Percentiles rank a stretch among this genome's conserved stretches.
Conservation (phyloP, 2,888 invertebrate genomes). For the Galerucella calmariensis region DNA sequence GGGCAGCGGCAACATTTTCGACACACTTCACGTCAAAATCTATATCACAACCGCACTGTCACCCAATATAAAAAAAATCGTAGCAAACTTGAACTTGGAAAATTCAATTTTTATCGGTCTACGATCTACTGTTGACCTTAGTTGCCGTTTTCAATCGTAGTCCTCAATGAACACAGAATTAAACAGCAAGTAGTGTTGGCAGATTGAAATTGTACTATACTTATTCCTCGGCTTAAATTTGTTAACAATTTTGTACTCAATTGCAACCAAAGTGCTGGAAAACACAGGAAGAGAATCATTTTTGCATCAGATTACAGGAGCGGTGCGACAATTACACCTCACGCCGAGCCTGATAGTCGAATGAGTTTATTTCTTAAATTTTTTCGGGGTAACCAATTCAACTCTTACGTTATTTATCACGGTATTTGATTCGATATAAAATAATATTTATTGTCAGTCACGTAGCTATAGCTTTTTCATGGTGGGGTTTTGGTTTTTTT, state of each 20-base stretch:
- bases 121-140: conserved; percentile 26
- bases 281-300: background rate
- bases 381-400: too few relatives aligned
- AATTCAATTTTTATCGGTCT: conserved; percentile 19
- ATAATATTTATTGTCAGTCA: too few relatives aligned
- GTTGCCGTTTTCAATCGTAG: conserved; percentile 15
- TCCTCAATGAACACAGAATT: conserved; percentile 16
- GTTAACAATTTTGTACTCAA: conserved; percentile 2
- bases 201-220: conserved; percentile 10
- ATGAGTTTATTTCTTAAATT: too few relatives aligned
- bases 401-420: too few relatives aligned
- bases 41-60: conserved; percentile 9
- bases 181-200: background rate
- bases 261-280: conserved; percentile 1
- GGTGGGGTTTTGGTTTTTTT: too few relatives aligned
- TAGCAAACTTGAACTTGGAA: conserved; percentile 31
- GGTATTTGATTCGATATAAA: too few relatives aligned
- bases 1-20: conserved; percentile 20
- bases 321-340: background rate
- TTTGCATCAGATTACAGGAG: conserved; percentile 5
- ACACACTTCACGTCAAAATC: conserved; percentile 13
- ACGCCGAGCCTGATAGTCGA: background rate
- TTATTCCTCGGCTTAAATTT: background rate
- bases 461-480: too few relatives aligned
- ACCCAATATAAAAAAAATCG: conserved; percentile 18